A percentile compares a stretch with the other conserved stretches of the same genome.
Evolutionary conservation across 2,797 vertebrate species (phyloP).

Genomic region (Poecilia picta): DNA sequence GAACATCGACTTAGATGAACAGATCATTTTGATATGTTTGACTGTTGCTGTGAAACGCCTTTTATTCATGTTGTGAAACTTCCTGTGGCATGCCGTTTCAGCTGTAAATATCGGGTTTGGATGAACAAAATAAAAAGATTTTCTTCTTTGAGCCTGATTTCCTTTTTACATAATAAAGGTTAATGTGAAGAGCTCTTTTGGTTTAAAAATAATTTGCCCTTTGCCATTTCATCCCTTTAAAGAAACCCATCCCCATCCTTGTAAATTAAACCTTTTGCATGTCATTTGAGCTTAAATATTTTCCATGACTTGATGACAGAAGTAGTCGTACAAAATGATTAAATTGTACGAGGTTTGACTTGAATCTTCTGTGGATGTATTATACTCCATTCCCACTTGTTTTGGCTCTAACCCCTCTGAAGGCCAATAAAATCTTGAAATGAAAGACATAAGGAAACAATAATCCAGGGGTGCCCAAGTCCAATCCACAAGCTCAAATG

Average conservation of each 20-base stretch:
- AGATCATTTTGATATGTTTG: not conserved
- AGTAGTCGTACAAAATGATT: not conserved
- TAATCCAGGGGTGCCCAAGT: not conserved
- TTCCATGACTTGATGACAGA: not conserved
- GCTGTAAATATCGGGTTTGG: slow-evolving; percentile 30
- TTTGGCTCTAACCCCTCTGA: not conserved
- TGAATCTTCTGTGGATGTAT: not conserved
- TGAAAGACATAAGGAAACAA: not conserved
- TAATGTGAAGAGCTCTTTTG: not conserved
- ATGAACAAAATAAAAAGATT: slow-evolving; percentile 41
- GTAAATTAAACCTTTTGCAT: not conserved
- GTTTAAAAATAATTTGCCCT: not conserved
- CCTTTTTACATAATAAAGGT: not conserved
- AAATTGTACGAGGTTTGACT: not conserved
- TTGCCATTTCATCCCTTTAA: not conserved
- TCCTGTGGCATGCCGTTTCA: slow-evolving; percentile 9
- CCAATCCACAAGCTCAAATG: not conserved
- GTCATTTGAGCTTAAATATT: not conserved
- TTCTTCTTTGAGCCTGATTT: slow-evolving; percentile 12
- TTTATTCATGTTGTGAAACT: slow-evolving; percentile 14
- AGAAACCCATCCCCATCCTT: not conserved
- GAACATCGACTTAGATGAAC: not conserved
- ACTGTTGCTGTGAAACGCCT: slow-evolving; percentile 2
- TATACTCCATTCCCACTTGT: not conserved
- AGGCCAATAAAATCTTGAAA: not conserved